Conservation (phyloP, 2,888 invertebrate genomes). For the Sympetrum striolatum region DNA sequence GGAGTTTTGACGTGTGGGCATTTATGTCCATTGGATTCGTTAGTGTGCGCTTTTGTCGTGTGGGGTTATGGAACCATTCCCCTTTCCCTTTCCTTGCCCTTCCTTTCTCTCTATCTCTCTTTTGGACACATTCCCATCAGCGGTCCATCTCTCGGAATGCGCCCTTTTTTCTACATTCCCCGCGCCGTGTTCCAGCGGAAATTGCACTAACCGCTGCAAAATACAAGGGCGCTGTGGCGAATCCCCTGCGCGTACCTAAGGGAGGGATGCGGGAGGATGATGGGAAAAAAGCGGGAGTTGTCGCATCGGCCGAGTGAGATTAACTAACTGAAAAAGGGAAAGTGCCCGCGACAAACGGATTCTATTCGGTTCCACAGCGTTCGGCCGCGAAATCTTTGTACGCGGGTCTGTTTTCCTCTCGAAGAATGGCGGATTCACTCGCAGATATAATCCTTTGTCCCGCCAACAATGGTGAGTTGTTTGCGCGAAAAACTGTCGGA, state of each 20-base stretch:
- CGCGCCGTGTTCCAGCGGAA: not conserved
- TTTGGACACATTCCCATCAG: not conserved
- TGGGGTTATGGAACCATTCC: too few species aligned
- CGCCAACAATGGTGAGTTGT: too few species aligned
- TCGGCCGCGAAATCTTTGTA: not conserved
- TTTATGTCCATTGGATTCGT: too few species aligned
- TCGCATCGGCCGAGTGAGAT: not conserved
- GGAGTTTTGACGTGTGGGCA: too few species aligned
- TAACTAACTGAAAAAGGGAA: not conserved
- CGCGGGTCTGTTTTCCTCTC: not conserved
- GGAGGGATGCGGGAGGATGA: not conserved
- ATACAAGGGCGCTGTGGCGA: not conserved
- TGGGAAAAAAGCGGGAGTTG: not conserved
- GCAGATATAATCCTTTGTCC: too few species aligned
- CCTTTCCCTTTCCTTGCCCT: not conserved
- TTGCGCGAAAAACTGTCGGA: too few species aligned
- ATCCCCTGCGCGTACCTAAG: not conserved
- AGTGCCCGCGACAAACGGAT: not conserved
- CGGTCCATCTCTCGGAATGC: not conserved
- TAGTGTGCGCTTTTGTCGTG: too few species aligned
- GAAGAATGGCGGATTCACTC: too few species aligned
- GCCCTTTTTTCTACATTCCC: not conserved
- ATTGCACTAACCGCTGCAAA: not conserved
- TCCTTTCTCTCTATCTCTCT: not conserved
- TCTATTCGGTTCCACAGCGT: not conserved